Evolutionary conservation across 2,113 vertebrate species (phyloP), one percentile per base, ranked within the genome.

Genomic region (Vidua chalybeata): DNA sequence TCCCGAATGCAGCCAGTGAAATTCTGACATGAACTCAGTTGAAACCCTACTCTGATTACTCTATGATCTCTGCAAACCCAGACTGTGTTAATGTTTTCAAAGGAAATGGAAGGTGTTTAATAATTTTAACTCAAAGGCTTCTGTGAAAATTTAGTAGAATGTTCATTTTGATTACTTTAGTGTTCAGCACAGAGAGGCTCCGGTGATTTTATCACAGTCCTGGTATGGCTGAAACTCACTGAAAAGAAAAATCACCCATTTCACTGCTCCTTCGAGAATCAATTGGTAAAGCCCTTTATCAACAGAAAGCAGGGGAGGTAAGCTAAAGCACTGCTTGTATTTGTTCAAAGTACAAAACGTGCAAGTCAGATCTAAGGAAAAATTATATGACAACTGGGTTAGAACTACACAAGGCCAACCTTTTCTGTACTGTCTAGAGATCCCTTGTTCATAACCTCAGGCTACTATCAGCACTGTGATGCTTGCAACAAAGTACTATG

Each of bases 401-500:
- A 61, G 90, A 95, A 89, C 76, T 91, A 79, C 0, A 1, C 81
- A 73, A 82, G 84, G 73, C 49, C 94, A 90, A 91, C 68, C 61
- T 96, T 94, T 94, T 58, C 84, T 48, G 33, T 84, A 69, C 51
- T 74, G 68, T 87, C 94, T 93, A 94, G 92, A 96, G 97, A 95
- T 86, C 26, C 66, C 86, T 69, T 95, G 81, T 79, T 96, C 84
- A 92, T 90, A 95, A 95, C 94, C 92, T 92, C 78, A 0, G 85
- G 91, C 84, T 94, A 91, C 52, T 93, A 48, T n/a, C 77, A 96
- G 83, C 80, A 66, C 80, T 76, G 63, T 90, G 84, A 94, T 72
- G 55, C 80, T 78, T 89, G 69, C 94, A 96, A 94, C 89, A 97
- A 96, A 97, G 96, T 80, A 75, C 66, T 90, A 22, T 61, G 90